Conservation (phyloP, 2,113 vertebrate species). For the Suricata suricatta region DNA sequence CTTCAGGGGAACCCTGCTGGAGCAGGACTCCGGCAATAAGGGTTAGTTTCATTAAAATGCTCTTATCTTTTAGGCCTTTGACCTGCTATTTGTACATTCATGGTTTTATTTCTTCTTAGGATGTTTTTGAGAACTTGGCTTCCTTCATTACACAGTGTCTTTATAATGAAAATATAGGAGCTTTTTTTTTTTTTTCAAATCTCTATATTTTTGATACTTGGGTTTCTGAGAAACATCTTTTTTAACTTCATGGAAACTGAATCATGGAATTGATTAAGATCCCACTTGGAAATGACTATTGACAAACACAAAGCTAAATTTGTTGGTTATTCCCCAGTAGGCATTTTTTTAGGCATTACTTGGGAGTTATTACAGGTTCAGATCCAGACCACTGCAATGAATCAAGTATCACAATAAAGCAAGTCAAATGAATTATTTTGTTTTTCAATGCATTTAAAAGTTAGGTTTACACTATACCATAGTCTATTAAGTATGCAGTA, state of each 20-base stretch:
- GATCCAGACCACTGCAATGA: background rate
- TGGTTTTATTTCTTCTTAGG: background rate
- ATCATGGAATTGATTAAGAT: background rate
- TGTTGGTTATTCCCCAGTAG: background rate
- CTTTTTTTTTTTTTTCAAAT: background rate
- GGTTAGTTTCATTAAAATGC: background rate
- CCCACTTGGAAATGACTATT: background rate
- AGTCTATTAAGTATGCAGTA: background rate
- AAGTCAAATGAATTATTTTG: background rate
- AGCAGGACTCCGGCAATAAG: no score
- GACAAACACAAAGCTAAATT: background rate
- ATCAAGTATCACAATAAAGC: background rate
- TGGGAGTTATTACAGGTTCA: background rate
- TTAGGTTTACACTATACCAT: background rate
- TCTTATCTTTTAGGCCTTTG: background rate
- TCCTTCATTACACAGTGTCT: background rate
- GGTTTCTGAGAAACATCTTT: constrained; percentile 3
- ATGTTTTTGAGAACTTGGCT: background rate
- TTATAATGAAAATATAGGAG: background rate
- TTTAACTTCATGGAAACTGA: background rate
- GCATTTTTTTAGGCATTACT: background rate
- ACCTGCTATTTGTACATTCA: background rate
- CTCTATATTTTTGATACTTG: background rate
- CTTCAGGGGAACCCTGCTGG: no score
- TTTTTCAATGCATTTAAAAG: background rate